phyloP scores from a whole-genome alignment of 2,888 invertebrate species.

The Baronia brevicornis region DNA sequence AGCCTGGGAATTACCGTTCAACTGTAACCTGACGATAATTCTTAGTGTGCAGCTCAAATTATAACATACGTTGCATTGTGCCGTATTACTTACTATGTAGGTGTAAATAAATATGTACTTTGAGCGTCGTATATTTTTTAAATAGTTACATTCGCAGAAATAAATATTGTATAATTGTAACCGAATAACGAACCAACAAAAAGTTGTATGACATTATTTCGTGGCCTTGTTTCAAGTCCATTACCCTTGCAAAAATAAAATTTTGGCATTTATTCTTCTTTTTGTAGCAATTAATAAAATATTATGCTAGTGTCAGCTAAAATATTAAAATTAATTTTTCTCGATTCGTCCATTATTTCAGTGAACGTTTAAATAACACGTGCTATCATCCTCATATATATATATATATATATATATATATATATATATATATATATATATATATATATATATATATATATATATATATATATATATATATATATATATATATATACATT shows the following conservation, averaged over 20 bases:
- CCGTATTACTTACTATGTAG: slow-evolving; percentile 1
- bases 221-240: background rate
- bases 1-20: slow-evolving; percentile 11
- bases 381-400: too few relatives aligned
- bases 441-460: too few relatives aligned
- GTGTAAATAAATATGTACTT: slow-evolving; percentile 11
- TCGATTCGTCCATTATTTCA: too few relatives aligned
- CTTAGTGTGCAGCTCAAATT: slow-evolving; percentile 5
- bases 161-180: slow-evolving; percentile 2
- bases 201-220: background rate
- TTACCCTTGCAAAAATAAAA: slow-evolving; percentile 4
- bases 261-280: background rate
- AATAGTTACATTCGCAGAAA: slow-evolving; percentile 5
- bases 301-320: background rate
- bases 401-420: too few relatives aligned
- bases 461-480: too few relatives aligned
- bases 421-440: too few relatives aligned
- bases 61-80: slow-evolving; percentile 1
- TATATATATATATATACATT: too few relatives aligned
- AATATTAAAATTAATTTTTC: too few relatives aligned
- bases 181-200: slow-evolving; percentile 2
- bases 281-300: background rate
- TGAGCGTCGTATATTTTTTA: slow-evolving; percentile 3
- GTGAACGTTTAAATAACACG: too few relatives aligned
- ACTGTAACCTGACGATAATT: slow-evolving; percentile 4